Base-by-base conservation (phyloP, 2,888 invertebrate genomes). In the Gymnocheta viridis region DNA sequence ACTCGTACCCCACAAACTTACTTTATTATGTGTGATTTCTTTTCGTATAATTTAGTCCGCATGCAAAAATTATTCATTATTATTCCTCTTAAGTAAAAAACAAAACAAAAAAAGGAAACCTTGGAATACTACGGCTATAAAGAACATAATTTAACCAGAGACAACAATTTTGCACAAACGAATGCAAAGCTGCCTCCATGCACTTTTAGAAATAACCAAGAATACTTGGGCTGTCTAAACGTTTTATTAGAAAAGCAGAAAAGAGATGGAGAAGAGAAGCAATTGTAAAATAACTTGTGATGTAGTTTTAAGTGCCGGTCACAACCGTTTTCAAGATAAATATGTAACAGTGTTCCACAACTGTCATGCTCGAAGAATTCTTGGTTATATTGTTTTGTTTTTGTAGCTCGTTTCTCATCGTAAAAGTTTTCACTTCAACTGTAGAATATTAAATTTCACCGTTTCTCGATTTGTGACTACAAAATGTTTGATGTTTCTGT, bases 101-200 rank as follows among this genome's bases (percentile, higher is more conserved):
- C n/a, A n/a, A n/a, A n/a, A n/a, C n/a, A n/a, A n/a, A n/a, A n/a
- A n/a, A n/a, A n/a, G n/a, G 19, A 67, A 49, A 44, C 79, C 79
- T 79, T 79, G 72, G 17, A 56, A 60, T 38, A n/a, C 3, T 35
- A 66, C 12, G 24, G 47, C 22, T 66, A 44, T 32, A 29, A 35
- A 32, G 54, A 70, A 17, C 19, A 54, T 41, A 32, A 60, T 9
- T 44, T 54, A 17, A 51, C 10, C 29, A 69, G 69, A 19, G 38
- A 49, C 49, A 38, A 38, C 7, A 49, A 41, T 17, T 38, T 47
- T 19, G 10, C 3, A 19, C 19, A 47, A 47, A 10, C 47, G 2
- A 41, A 41, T 14, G 2, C 38, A 24, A 60, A 14, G 14, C 51
- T 27, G n/a, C 51, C 60, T 24, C 22, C 67, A 35, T 35, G n/a